Conservation (phyloP, 2,113 vertebrate genomes). For the Gymnobelideus leadbeateri region DNA sequence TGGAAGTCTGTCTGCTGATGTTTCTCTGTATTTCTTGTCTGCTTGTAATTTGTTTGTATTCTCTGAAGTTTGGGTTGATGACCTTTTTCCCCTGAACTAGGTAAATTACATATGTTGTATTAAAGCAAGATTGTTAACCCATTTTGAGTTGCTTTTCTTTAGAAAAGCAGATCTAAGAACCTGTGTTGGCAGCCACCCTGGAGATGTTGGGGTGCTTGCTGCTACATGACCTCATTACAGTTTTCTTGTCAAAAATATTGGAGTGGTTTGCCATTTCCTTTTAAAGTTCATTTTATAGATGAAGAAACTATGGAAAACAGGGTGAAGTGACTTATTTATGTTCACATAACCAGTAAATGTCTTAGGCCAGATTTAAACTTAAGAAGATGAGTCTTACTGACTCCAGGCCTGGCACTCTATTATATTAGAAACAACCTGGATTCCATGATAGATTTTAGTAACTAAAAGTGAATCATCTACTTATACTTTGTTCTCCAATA, state of each 20-base stretch:
- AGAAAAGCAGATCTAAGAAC: too few species aligned
- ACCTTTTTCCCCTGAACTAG: too few species aligned
- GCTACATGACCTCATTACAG: not conserved
- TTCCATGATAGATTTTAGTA: not conserved
- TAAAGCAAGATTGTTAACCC: too few species aligned
- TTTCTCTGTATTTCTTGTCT: too few species aligned
- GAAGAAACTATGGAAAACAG: not conserved
- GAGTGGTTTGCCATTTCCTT: not conserved
- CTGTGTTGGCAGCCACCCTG: too few species aligned
- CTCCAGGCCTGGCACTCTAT: not conserved
- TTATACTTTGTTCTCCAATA: not conserved
- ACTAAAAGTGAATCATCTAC: not conserved
- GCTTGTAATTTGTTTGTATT: too few species aligned
- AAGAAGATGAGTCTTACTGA: not conserved
- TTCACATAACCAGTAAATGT: not conserved
- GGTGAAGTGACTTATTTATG: not conserved
- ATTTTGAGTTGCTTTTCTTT: too few species aligned
- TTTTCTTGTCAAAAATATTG: not conserved
- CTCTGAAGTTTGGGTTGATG: too few species aligned
- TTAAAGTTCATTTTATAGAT: not conserved
- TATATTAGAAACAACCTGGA: not conserved
- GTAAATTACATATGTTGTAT: too few species aligned
- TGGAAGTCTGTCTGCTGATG: too few species aligned
- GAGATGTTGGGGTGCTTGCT: too few species aligned
- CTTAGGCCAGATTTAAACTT: not conserved